Percentiles rank a stretch among this genome's conserved stretches.
These are phyloP conservation scores for Shinisaurus crocodilurus DNA, from an alignment of 2,113 vertebrate species.

Conservation along the genomic window DNA sequence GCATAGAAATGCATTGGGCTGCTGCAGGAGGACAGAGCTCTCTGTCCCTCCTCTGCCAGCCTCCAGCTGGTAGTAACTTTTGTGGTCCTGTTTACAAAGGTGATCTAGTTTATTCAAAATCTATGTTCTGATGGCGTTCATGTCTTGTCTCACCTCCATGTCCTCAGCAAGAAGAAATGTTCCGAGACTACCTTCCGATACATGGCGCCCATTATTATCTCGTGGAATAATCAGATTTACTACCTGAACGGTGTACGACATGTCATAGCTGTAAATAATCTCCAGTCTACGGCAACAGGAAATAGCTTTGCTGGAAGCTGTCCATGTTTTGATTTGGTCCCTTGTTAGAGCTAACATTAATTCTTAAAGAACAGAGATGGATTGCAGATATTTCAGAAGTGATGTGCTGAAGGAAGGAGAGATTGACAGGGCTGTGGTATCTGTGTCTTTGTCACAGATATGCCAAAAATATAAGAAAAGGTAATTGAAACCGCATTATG, in stretches of 20 bases:
- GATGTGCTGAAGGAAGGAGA: conserved; percentile 56
- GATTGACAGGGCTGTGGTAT: conserved; percentile 55
- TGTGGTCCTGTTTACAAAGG: background rate
- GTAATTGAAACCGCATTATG: conserved; percentile 31
- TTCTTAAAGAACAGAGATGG: conserved; percentile 69
- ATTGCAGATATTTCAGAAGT: conserved; percentile 75
- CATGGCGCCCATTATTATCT: conserved; percentile 54
- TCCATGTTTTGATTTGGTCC: conserved; percentile 71
- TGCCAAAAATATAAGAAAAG: conserved; percentile 54
- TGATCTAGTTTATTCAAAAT: conserved; percentile 53
- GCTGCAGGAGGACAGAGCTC: background rate
- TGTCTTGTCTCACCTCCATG: conserved; percentile 47
- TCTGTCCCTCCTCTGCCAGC: background rate
- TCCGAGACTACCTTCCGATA: conserved; percentile 53
- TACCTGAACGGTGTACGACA: conserved; percentile 42
- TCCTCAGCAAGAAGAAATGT: conserved; percentile 55
- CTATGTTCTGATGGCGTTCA: conserved; percentile 47
- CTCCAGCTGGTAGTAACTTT: background rate
- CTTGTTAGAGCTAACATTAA: conserved; percentile 70
- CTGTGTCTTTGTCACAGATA: conserved; percentile 52
- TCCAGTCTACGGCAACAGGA: conserved; percentile 58
- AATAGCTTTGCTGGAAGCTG: conserved; percentile 73
- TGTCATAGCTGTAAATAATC: conserved; percentile 67
- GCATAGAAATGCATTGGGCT: too few relatives aligned
- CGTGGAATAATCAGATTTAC: conserved; percentile 72